Evolutionary conservation across 2,888 invertebrate genomes (phyloP), one percentile per base, ranked within the genome.

Genomic region (Auanema freiburgensis): DNA sequence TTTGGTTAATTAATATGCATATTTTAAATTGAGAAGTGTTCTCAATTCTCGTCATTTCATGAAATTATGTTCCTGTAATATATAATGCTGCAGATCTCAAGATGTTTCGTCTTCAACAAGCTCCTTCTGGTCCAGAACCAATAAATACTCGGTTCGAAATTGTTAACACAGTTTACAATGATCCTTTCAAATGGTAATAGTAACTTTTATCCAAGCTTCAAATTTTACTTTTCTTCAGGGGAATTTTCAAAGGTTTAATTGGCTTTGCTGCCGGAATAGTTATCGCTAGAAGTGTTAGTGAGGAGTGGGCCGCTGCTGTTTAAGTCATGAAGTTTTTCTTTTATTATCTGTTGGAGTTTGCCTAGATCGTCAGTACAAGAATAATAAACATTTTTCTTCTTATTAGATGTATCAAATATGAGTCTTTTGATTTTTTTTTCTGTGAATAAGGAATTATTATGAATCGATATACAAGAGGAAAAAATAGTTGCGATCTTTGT

Each of bases 61-160:
- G n/a, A n/a, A n/a, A n/a, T n/a, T n/a, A n/a, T n/a, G n/a, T n/a
- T n/a, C n/a, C n/a, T n/a, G n/a, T n/a, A n/a, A n/a, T 10, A 46
- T 46, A 10, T 16, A 4, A 6, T 54, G 18, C 24, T 41, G 14
- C 16, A 25, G 12, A 41, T 59, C 14, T 12, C 16, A 66, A 58
- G 42, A 72, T 74, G 74, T 72, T 74, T 60, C 74, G 74, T 46
- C 68, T 74, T 67, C 74, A 74, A 65, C 71, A 67, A 68, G 71
- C 67, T 23, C 74, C 74, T 62, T 70, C 74, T 60, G 55, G 58
- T 16, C 71, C 74, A 25, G 68, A 67, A 43, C 74, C 74, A 50
- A 62, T 71, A 42, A 66, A 66, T n/a, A 71, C 68, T 21, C 64
- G 74, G 18, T 71, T 71, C 53, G 66, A 62, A 43, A 65, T 74